These are phyloP conservation scores for Physocephala rufipes DNA, from an alignment of 2,888 invertebrate genomes.

Conservation along the genomic window DNA sequence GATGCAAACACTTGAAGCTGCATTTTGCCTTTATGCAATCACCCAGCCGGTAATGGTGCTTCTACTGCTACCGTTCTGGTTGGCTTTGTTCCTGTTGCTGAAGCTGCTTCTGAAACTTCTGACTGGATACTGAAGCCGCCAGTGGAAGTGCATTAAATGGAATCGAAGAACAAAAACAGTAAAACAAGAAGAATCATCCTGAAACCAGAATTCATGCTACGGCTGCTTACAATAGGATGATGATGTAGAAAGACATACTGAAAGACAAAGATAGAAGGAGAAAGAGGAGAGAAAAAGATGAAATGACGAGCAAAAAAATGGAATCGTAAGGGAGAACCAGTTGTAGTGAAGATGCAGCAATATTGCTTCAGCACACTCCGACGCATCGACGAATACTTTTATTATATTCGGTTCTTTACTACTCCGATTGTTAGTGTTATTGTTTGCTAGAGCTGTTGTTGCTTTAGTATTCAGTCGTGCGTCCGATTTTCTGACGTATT, in stretches of 20 bases:
- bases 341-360: neutral
- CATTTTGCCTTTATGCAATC: neutral
- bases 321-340: neutral
- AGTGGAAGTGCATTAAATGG: conserved; percentile 27
- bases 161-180: conserved; percentile 13
- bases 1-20: conserved; percentile 18
- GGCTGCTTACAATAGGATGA: neutral
- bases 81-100: conserved; percentile 10
- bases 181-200: conserved; percentile 4
- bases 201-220: neutral
- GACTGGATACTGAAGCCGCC: neutral
- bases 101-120: conserved; percentile 3
- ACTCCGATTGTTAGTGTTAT: conserved; percentile 21
- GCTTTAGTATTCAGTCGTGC: conserved; percentile 9
- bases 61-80: conserved; percentile 19
- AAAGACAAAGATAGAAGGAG: neutral
- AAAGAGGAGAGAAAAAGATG: neutral
- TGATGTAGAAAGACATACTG: neutral
- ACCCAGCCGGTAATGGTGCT: neutral
- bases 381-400: conserved; percentile 18
- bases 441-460: conserved; percentile 42
- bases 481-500: conserved; percentile 17
- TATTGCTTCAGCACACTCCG: conserved; percentile 22
- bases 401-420: conserved; percentile 36
- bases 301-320: neutral